Evolutionary conservation across 2,888 invertebrate genomes (phyloP).

Genomic region (Idaea biselata): DNA sequence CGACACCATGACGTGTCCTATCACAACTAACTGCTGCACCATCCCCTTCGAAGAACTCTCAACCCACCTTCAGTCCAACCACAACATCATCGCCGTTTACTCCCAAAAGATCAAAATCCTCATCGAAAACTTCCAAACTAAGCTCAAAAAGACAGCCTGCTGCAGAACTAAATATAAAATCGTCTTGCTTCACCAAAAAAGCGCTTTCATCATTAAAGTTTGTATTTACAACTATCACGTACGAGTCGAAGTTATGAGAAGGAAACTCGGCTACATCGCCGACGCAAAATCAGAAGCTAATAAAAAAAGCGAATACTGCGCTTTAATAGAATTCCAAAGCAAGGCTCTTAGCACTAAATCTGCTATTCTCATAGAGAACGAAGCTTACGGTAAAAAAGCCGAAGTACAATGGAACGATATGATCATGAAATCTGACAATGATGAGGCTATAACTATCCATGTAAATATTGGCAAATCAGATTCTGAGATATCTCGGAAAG

Average conservation of each 20-base stretch:
- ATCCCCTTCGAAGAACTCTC: constrained; percentile 70
- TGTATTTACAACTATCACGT: constrained; percentile 76
- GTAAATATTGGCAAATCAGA: constrained; percentile 70
- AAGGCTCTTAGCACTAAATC: constrained; percentile 69
- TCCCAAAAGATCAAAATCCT: constrained; percentile 75
- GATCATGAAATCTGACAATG: constrained; percentile 67
- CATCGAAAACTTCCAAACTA: constrained; percentile 75
- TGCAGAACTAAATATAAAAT: constrained; percentile 76
- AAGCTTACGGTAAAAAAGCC: constrained; percentile 71
- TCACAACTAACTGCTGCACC: constrained; percentile 68
- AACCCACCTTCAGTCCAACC: constrained; percentile 60
- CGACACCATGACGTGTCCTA: constrained; percentile 72
- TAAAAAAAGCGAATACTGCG: constrained; percentile 71
- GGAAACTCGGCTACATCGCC: constrained; percentile 69
- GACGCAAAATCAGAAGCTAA: constrained; percentile 56
- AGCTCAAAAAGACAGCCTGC: constrained; percentile 72
- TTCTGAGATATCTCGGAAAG: constrained; percentile 46
- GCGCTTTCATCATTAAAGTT: constrained; percentile 75
- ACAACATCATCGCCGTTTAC: constrained; percentile 73
- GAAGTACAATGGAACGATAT: constrained; percentile 75
- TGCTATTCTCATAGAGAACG: constrained; percentile 70
- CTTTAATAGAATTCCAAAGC: constrained; percentile 72
- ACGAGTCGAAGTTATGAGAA: constrained; percentile 69
- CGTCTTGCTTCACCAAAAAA: constrained; percentile 67
- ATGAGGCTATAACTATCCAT: constrained; percentile 74